Conservation (phyloP, 35 echinoderm and acorn worm species). For the Amphiura filiformis region DNA sequence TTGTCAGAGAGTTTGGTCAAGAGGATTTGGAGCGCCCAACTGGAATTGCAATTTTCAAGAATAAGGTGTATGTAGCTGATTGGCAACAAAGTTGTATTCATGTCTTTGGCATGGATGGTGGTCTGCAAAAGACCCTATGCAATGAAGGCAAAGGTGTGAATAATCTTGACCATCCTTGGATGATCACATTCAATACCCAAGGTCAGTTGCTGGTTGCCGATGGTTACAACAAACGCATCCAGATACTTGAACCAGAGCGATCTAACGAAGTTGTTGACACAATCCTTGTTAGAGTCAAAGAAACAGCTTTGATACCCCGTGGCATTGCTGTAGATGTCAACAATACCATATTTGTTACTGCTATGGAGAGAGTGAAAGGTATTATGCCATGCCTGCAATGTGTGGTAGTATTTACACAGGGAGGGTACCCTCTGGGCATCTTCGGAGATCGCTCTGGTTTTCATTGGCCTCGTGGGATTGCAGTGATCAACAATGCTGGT, state of each 20-base stretch:
- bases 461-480: not conserved
- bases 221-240: not conserved
- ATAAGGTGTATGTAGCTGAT: not conserved
- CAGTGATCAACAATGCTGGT: not conserved
- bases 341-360: not conserved
- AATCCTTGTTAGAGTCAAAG: not conserved
- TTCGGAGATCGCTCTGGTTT: not conserved
- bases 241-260: not conserved
- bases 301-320: not conserved
- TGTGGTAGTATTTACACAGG: not conserved
- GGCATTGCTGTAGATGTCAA: not conserved
- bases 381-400: not conserved
- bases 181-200: not conserved
- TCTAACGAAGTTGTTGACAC: not conserved
- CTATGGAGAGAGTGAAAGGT: not conserved
- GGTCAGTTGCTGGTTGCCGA: not conserved
- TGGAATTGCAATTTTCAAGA: not conserved
- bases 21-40: not conserved
- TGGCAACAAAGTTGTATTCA: not conserved
- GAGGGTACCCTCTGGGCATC: not conserved
- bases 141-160: not conserved
- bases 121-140: not conserved
- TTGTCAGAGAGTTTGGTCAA: not conserved
- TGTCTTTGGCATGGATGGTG: not conserved
- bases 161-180: not conserved